Percentiles rank a stretch among this genome's conserved stretches.
Evolutionary conservation across 2,888 invertebrate species (phyloP).

Genomic region (Xanthorhoe spadicearia): DNA sequence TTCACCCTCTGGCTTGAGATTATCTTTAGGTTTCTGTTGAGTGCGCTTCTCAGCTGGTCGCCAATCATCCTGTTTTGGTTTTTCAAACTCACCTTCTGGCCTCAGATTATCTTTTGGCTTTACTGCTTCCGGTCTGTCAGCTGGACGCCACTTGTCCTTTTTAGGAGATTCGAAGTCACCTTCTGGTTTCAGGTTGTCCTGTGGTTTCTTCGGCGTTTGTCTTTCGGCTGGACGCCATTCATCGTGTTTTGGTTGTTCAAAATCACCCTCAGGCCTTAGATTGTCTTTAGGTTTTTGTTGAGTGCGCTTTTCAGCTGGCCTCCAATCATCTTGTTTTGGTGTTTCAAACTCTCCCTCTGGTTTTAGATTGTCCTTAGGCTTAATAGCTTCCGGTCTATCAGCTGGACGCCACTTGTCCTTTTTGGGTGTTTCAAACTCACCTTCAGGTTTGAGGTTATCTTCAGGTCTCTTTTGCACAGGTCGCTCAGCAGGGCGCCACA

Average conservation of each 20-base stretch:
- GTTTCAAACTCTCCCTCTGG: constrained; percentile 85
- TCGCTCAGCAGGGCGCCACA: constrained; percentile 64
- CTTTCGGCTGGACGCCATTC: constrained; percentile 66
- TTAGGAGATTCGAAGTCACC: too few species aligned
- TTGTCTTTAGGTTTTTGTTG: constrained; percentile 76
- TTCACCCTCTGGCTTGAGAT: constrained; percentile 73
- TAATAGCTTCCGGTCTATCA: too few species aligned
- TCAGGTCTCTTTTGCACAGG: constrained; percentile 12
- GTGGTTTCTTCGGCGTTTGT: constrained; percentile 67
- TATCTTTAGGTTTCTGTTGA: constrained; percentile 73
- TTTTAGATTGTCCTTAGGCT: constrained; percentile 71
- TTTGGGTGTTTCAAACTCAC: too few species aligned
- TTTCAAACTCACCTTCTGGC: constrained; percentile 84
- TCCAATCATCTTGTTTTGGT: constrained; percentile 70
- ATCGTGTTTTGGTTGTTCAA: constrained; percentile 68
- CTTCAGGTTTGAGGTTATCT: too few species aligned
- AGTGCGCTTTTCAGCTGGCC: constrained; percentile 74
- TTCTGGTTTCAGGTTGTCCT: constrained; percentile 87
- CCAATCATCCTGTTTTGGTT: constrained; percentile 70
- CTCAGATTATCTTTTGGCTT: constrained; percentile 72
- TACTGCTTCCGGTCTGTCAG: too few species aligned
- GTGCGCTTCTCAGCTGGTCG: constrained; percentile 74
- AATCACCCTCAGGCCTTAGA: constrained; percentile 72
- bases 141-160: too few species aligned
- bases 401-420: too few species aligned